These are phyloP conservation scores for Tuta absoluta DNA, from an alignment of 2,888 invertebrate genomes.

Conservation along the genomic window DNA sequence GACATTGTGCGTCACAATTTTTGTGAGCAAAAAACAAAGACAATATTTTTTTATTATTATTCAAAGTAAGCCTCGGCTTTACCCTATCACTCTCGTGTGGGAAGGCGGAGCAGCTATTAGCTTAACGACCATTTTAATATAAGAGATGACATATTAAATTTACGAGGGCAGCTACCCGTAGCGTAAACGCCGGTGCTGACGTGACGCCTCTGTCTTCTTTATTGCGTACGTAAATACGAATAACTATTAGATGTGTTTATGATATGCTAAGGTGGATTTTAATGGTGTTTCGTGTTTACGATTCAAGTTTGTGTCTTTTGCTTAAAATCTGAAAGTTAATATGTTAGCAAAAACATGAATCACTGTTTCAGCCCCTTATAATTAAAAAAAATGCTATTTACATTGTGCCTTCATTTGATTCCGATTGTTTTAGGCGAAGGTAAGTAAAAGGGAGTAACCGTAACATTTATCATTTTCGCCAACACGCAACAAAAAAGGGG, in stretches of 20 bases:
- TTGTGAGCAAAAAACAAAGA: constrained; percentile 42
- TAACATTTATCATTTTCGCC: constrained; percentile 62
- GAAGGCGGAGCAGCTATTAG: constrained; percentile 75
- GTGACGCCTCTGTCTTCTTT: constrained; percentile 74
- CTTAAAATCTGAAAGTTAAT: constrained; percentile 45
- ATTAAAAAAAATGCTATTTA: constrained; percentile 37
- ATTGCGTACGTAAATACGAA: constrained; percentile 74
- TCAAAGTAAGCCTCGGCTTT: constrained; percentile 60
- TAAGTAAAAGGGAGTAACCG: constrained; percentile 49
- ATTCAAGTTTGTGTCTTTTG: constrained; percentile 43
- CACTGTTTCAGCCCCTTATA: constrained; percentile 41
- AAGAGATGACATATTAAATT: constrained; percentile 80
- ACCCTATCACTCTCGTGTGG: constrained; percentile 64
- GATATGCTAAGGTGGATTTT: constrained; percentile 66
- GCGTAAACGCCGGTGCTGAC: constrained; percentile 67
- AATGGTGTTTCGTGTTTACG: constrained; percentile 59
- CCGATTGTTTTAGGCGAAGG: constrained; percentile 52
- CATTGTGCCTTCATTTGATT: constrained; percentile 48
- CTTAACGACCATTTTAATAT: constrained; percentile 80
- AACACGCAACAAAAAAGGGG: constrained; percentile 62
- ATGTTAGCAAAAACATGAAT: constrained; percentile 39
- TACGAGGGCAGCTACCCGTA: constrained; percentile 72
- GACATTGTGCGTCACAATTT: constrained; percentile 32
- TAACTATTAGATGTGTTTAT: constrained; percentile 72
- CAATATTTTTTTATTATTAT: constrained; percentile 55